Percentiles rank a stretch among this genome's conserved stretches.
These are phyloP conservation scores for Oryzias melastigma DNA, from an alignment of 2,113 vertebrate genomes.

Conservation along the genomic window DNA sequence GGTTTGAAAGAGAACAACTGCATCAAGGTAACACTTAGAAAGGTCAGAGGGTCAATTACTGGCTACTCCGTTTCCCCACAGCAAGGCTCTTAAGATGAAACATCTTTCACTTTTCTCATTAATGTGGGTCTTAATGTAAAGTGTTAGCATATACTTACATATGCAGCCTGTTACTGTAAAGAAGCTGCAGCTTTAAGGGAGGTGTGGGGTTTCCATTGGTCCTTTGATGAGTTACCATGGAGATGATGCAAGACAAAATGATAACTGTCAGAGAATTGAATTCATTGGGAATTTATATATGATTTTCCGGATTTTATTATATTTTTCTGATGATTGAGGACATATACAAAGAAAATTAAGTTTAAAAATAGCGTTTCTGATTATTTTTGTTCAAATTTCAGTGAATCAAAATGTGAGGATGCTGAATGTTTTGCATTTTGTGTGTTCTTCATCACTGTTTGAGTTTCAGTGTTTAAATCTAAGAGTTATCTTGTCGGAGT, in stretches of 20 bases:
- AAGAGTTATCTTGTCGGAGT: too few relatives aligned
- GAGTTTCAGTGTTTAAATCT: too few relatives aligned
- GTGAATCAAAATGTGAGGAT: too few relatives aligned
- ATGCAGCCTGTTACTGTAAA: constrained; percentile 42
- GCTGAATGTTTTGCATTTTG: too few relatives aligned
- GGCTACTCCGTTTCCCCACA: constrained; percentile 26
- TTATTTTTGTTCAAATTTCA: too few relatives aligned
- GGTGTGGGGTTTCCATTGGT: not conserved
- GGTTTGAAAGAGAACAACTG: constrained; percentile 18
- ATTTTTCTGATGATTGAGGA: too few relatives aligned
- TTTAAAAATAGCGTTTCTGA: too few relatives aligned
- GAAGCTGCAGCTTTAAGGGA: constrained; percentile 19
- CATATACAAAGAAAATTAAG: too few relatives aligned
- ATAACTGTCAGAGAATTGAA: not conserved
- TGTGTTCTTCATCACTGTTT: too few relatives aligned
- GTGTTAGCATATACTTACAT: constrained; percentile 42
- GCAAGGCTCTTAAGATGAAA: constrained; percentile 28
- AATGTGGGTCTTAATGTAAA: constrained; percentile 31
- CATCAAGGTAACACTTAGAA: constrained; percentile 45
- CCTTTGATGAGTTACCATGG: constrained; percentile 37
- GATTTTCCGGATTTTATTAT: not conserved
- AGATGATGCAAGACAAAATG: constrained; percentile 2
- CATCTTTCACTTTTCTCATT: constrained; percentile 43
- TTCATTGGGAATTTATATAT: constrained; percentile 1
- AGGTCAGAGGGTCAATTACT: constrained; percentile 60